phyloP scores from a whole-genome alignment of 2,113 vertebrate genomes.

The Oreochromis tanganicae region DNA sequence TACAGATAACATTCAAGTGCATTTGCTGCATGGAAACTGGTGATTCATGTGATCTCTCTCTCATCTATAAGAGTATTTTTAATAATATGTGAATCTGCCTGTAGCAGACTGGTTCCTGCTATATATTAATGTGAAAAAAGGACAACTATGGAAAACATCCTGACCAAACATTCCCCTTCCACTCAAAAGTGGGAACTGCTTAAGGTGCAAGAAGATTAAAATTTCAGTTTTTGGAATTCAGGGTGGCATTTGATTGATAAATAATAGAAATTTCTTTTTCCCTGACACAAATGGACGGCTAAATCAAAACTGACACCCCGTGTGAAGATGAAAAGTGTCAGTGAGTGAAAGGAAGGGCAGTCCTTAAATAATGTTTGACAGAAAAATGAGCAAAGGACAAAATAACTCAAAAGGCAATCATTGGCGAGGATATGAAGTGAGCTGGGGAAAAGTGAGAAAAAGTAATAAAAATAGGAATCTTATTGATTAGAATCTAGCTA shows the following conservation, averaged over 20 bases:
- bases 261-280: fast-evolving
- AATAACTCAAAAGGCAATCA: not conserved
- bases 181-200: not conserved
- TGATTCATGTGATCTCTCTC: not conserved
- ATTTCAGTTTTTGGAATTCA: not conserved
- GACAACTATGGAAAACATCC: not conserved
- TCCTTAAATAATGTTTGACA: not conserved
- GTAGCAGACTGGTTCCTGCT: not conserved
- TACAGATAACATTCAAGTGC: not conserved
- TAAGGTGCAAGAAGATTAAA: not conserved
- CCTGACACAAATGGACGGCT: not conserved
- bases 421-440: fast-evolving
- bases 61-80: not conserved
- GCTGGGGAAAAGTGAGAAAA: not conserved
- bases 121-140: not conserved
- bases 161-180: not conserved
- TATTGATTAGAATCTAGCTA: not conserved
- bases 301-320: not conserved
- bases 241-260: not conserved
- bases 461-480: not conserved
- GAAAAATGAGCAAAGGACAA: not conserved
- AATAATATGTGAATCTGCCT: not conserved
- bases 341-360: not conserved
- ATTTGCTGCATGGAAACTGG: not conserved
- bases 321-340: not conserved